phyloP scores from a whole-genome alignment of 1,140 invertebrate genomes.

The Drosophila pachea region DNA sequence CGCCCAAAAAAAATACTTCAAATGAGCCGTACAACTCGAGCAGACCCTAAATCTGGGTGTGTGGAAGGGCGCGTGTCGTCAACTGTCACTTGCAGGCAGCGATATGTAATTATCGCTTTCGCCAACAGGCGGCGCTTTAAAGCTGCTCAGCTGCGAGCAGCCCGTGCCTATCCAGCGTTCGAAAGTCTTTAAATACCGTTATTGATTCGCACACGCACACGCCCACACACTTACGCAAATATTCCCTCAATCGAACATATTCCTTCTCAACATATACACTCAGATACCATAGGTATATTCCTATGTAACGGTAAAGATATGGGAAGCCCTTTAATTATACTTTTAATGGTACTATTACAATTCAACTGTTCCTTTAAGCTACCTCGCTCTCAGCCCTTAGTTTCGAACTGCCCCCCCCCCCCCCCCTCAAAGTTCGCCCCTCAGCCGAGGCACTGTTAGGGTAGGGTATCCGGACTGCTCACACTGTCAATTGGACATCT shows the following conservation, averaged over 20 bases:
- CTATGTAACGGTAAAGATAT: too few relatives aligned
- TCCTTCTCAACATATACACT: too few relatives aligned
- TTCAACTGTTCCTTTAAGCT: too few relatives aligned
- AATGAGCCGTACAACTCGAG: slow-evolving; percentile 44
- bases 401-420: too few relatives aligned
- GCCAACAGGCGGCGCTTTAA: slow-evolving; percentile 50
- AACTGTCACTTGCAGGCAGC: slow-evolving; percentile 8
- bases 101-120: slow-evolving; percentile 26
- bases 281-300: too few relatives aligned
- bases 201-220: slow-evolving; percentile 37
- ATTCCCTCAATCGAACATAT: too few relatives aligned
- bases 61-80: background rate
- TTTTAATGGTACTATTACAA: too few relatives aligned
- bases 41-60: slow-evolving; percentile 11
- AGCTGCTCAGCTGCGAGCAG: slow-evolving; percentile 40
- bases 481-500: background rate
- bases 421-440: too few relatives aligned
- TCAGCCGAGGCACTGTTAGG: background rate
- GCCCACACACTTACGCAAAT: too few relatives aligned
- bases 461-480: background rate
- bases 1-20: slow-evolving; percentile 26
- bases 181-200: slow-evolving; percentile 64
- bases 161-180: slow-evolving; percentile 58
- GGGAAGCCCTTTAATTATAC: too few relatives aligned
- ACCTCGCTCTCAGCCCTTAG: too few relatives aligned